Conservation (phyloP, 2,888 invertebrate species). For the Archips xylosteana region DNA sequence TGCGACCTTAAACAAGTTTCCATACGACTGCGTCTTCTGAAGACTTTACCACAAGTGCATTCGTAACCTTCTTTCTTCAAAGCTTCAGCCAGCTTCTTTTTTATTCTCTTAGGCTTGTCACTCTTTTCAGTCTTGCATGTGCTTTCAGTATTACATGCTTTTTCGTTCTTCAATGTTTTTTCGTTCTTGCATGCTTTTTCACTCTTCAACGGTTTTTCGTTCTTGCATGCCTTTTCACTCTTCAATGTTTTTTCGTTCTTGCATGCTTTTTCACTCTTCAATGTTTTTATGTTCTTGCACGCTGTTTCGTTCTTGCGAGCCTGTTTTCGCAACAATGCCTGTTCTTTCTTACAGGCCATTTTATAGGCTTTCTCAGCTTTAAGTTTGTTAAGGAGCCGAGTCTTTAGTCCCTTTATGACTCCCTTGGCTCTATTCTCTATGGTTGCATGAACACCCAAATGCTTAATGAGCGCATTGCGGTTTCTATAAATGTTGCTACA, state of each 20-base stretch:
- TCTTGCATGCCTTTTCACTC: constrained; percentile 46
- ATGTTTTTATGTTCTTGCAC: background rate
- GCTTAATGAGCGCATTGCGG: constrained; percentile 54
- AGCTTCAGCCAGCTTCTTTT: constrained; percentile 44
- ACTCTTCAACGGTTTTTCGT: constrained; percentile 40
- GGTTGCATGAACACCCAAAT: constrained; percentile 65
- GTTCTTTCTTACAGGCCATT: constrained; percentile 42
- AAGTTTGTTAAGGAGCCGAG: constrained; percentile 55
- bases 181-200: constrained; percentile 12
- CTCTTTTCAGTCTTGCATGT: constrained; percentile 40
- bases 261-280: constrained; percentile 29
- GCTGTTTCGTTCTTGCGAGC: constrained; percentile 43
- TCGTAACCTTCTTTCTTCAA: constrained; percentile 66
- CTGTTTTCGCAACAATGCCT: constrained; percentile 43
- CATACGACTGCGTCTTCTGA: constrained; percentile 70
- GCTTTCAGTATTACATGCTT: constrained; percentile 42
- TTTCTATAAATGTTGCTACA: constrained; percentile 64
- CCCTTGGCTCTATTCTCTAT: constrained; percentile 69
- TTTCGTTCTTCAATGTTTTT: constrained; percentile 44
- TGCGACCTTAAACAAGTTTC: constrained; percentile 76
- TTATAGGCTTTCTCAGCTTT: constrained; percentile 51
- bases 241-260: constrained; percentile 33
- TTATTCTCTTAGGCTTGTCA: constrained; percentile 26
- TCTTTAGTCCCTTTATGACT: constrained; percentile 60
- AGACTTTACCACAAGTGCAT: constrained; percentile 74